These are phyloP conservation scores for Lycocorax pyrrhopterus DNA, from an alignment of 2,113 vertebrate species.

Conservation along the genomic window DNA sequence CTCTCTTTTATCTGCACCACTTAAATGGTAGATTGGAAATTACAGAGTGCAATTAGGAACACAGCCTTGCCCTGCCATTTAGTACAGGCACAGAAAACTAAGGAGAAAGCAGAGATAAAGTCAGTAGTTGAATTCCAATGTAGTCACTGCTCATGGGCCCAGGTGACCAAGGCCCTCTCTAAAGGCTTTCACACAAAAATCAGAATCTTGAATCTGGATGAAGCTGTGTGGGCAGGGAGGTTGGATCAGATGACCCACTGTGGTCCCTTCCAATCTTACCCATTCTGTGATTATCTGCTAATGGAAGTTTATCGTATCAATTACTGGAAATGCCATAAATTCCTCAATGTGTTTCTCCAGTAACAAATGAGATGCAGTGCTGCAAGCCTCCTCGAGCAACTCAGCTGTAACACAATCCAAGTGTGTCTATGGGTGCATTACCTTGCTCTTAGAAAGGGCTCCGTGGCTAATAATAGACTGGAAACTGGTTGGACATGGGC, in stretches of 20 bases:
- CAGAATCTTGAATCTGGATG: neutral
- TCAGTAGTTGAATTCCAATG: neutral
- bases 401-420: neutral
- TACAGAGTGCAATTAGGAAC: neutral
- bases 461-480: neutral
- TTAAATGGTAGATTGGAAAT: neutral
- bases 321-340: neutral
- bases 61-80: neutral
- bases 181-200: neutral
- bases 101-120: neutral
- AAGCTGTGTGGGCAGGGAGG: neutral
- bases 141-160: neutral
- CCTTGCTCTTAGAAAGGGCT: neutral
- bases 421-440: rapidly evolving
- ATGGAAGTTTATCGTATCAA: neutral
- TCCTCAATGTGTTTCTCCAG: neutral
- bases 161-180: neutral
- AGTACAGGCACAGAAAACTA: neutral
- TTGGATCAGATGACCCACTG: neutral
- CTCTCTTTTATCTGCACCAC: neutral
- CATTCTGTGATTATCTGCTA: neutral
- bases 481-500: neutral
- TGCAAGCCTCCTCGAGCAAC: neutral
- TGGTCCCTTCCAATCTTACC: neutral
- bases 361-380: neutral